These are phyloP conservation scores for Aleadryas rufinucha DNA, from an alignment of 2,113 vertebrate species.

Conservation along the genomic window DNA sequence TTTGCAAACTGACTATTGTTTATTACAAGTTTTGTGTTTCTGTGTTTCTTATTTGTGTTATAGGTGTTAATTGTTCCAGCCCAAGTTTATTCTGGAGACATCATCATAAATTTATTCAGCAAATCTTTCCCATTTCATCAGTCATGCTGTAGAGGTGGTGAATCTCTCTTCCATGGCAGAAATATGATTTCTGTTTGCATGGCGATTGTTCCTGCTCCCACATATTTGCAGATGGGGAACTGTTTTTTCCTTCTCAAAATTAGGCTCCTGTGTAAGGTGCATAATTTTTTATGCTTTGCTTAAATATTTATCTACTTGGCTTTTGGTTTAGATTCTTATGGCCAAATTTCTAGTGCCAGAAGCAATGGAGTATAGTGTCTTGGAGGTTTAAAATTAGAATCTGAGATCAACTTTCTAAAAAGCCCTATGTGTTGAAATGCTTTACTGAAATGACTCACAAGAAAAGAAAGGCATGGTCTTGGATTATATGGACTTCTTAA, in stretches of 20 bases:
- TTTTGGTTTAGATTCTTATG: neutral
- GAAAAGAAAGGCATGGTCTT: neutral
- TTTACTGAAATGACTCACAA: neutral
- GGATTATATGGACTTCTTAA: neutral
- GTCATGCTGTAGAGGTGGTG: neutral
- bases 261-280: neutral
- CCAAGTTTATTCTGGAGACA: neutral
- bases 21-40: neutral
- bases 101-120: neutral
- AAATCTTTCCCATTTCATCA: neutral
- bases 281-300: neutral
- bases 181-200: neutral
- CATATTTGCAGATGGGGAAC: neutral
- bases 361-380: neutral
- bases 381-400: slow-evolving; percentile 15
- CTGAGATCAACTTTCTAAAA: neutral
- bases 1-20: neutral
- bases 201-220: neutral
- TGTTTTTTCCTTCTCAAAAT: neutral
- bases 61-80: neutral
- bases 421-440: neutral
- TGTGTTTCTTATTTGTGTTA: neutral
- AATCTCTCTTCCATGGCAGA: neutral
- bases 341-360: neutral
- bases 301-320: neutral